These are phyloP conservation scores for Actenoides hombroni DNA, from an alignment of 2,113 vertebrate species.

Conservation along the genomic window DNA sequence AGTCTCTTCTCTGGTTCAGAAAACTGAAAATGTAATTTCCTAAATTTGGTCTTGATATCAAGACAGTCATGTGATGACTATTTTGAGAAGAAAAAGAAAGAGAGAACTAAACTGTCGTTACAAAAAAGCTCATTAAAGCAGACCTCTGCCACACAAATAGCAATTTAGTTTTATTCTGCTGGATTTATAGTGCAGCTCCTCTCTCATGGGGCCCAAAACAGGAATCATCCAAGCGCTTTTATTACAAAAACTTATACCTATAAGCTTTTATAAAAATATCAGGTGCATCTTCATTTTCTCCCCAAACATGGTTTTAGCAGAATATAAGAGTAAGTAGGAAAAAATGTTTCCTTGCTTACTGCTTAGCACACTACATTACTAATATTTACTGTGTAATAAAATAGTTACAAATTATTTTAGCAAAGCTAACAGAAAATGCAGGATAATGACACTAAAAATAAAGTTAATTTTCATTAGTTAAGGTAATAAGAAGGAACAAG, in stretches of 20 bases:
- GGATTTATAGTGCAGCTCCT: background rate
- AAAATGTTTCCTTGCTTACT: background rate
- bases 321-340: background rate
- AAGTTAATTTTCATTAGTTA: background rate
- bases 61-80: background rate
- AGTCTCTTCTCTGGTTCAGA: background rate
- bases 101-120: background rate
- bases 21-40: background rate
- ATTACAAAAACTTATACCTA: background rate
- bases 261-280: background rate
- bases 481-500: background rate
- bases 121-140: background rate
- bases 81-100: background rate
- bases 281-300: background rate
- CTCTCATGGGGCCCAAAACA: background rate
- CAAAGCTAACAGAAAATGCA: background rate
- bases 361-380: background rate
- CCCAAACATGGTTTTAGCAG: background rate
- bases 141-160: background rate
- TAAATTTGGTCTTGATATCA: background rate
- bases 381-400: background rate
- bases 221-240: background rate
- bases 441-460: background rate
- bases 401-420: background rate
- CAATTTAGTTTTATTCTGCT: background rate